Conservation (phyloP, 1,140 invertebrate genomes). For the Bombus affinis region DNA sequence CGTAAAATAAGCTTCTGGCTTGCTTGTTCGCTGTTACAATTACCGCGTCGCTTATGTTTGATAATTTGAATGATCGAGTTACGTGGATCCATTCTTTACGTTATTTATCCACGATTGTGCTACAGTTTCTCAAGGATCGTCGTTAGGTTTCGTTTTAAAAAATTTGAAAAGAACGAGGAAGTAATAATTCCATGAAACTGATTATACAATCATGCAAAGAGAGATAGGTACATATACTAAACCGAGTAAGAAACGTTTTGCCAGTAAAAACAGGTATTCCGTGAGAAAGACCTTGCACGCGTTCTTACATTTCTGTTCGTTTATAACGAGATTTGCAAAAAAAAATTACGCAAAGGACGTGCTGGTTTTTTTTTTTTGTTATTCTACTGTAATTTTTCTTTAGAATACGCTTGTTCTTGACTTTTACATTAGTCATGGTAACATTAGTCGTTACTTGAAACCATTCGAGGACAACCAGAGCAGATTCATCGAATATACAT, state of each 20-base stretch:
- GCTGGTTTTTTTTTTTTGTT: too few species aligned
- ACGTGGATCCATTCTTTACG: too few species aligned
- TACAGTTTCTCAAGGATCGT: neutral
- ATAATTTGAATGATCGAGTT: neutral
- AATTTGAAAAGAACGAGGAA: conserved; percentile 25
- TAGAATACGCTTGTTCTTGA: neutral
- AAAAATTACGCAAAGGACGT: neutral
- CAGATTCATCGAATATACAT: too few species aligned
- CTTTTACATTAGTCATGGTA: too few species aligned
- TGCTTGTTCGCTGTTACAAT: neutral
- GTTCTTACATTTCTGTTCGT: neutral
- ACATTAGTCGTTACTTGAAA: too few species aligned
- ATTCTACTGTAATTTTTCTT: neutral
- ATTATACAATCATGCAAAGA: conserved; percentile 12
- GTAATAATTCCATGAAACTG: conserved; percentile 8
- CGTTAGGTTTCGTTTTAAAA: neutral
- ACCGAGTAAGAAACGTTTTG: neutral
- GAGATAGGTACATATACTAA: neutral
- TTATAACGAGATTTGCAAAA: neutral
- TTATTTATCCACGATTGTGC: too few species aligned
- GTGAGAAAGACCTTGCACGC: conserved; percentile 8
- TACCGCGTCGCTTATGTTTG: neutral
- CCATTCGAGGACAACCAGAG: too few species aligned
- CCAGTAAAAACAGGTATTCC: neutral
- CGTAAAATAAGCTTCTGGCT: neutral